A percentile compares a stretch with the other conserved stretches of the same genome.
Conservation (phyloP, 2,888 invertebrate genomes). For the Deilephila elpenor region DNA sequence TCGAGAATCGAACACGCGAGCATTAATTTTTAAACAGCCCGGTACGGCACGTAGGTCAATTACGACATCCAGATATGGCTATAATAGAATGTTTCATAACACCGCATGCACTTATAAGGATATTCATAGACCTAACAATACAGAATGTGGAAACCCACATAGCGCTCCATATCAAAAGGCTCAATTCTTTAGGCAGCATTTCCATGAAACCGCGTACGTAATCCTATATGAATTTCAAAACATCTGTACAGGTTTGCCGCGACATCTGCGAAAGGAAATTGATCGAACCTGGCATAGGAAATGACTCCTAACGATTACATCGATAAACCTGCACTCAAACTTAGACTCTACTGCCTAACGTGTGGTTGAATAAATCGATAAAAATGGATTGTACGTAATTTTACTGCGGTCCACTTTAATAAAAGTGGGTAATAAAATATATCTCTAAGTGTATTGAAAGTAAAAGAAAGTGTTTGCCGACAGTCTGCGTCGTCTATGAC, state of each 20-base stretch:
- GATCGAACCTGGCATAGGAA: background rate
- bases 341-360: background rate
- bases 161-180: constrained; percentile 2
- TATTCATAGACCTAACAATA: background rate
- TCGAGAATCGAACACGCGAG: background rate
- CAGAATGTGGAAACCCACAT: constrained; percentile 10
- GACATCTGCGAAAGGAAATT: background rate
- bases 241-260: background rate
- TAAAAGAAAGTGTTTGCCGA: constrained; percentile 23
- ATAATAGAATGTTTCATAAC: constrained; percentile 8
- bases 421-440: constrained; percentile 18
- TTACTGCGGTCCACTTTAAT: background rate
- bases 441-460: constrained; percentile 21
- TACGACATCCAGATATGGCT: background rate
- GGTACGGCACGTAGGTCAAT: background rate
- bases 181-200: constrained; percentile 13
- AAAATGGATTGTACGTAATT: background rate
- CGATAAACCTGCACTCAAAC: background rate
- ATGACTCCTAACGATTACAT: background rate
- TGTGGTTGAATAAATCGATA: background rate
- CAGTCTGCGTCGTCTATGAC: constrained; percentile 14
- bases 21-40: background rate
- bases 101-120: constrained; percentile 1
- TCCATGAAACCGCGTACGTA: background rate
- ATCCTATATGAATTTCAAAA: constrained; percentile 16